Conservation (phyloP, 2,888 invertebrate genomes). For the Synergus umbraculus region DNA sequence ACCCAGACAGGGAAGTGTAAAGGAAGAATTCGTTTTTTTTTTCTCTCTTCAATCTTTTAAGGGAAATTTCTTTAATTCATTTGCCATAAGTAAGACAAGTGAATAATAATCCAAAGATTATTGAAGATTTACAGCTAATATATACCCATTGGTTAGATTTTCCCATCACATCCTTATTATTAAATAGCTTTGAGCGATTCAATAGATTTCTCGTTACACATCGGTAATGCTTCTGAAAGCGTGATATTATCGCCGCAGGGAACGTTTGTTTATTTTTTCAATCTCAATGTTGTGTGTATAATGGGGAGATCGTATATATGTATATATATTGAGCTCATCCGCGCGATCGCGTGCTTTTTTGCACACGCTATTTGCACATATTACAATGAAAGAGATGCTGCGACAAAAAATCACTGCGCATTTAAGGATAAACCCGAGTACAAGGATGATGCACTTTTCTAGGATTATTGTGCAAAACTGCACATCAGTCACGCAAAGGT, state of each 20-base stretch:
- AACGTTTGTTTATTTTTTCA: constrained; percentile 36
- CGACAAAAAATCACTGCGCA: constrained; percentile 9
- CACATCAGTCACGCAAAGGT: not conserved
- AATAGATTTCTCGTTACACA: constrained; percentile 33
- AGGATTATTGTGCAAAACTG: constrained; percentile 21
- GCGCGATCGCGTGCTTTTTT: constrained; percentile 30
- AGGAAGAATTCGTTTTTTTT: not conserved
- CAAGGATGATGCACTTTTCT: constrained; percentile 21
- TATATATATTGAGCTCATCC: constrained; percentile 11
- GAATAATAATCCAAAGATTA: not conserved
- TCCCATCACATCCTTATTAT: constrained; percentile 1
- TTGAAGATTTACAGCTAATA: not conserved
- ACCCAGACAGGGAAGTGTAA: constrained; percentile 21
- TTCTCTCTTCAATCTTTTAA: not conserved
- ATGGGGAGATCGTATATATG: constrained; percentile 28
- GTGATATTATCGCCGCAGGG: constrained; percentile 33
- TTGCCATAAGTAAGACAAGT: not conserved
- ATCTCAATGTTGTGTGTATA: constrained; percentile 37
- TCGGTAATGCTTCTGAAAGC: constrained; percentile 37
- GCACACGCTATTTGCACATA: constrained; percentile 37
- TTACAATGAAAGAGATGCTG: constrained; percentile 35
- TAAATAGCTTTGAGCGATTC: constrained; percentile 29
- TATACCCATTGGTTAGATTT: not conserved
- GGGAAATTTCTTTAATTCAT: not conserved
- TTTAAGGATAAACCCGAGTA: constrained; percentile 25